A percentile compares a stretch with the other conserved stretches of the same genome.
These are phyloP conservation scores for Zaprionus ornatus DNA, from an alignment of 1,140 invertebrate species.

Conservation along the genomic window DNA sequence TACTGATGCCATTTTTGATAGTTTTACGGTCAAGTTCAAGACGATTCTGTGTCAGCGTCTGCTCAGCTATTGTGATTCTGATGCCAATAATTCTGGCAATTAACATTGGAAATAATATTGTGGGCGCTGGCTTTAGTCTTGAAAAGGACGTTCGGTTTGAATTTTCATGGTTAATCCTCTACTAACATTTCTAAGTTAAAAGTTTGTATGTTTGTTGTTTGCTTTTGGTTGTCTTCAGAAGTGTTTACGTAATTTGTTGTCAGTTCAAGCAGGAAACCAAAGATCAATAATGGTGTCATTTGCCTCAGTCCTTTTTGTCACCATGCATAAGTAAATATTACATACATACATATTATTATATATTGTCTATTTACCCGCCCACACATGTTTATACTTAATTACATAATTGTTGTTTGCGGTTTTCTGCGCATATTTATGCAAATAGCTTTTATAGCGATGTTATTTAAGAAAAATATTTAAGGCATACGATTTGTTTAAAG, in stretches of 20 bases:
- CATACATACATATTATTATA: constrained; percentile 34
- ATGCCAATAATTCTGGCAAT: constrained; percentile 52
- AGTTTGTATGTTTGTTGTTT: constrained; percentile 40
- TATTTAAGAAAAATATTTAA: constrained; percentile 72
- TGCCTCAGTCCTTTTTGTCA: constrained; percentile 9
- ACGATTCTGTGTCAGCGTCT: constrained; percentile 81
- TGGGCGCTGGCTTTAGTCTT: constrained; percentile 13
- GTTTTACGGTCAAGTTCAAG: constrained; percentile 81
- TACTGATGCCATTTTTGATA: constrained; percentile 80
- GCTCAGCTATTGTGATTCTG: constrained; percentile 74
- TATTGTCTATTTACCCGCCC: constrained; percentile 52
- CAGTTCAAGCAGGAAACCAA: constrained; percentile 47
- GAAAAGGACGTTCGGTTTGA: constrained; percentile 40
- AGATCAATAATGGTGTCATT: constrained; percentile 33
- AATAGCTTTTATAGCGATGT: constrained; percentile 77
- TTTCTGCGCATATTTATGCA: constrained; percentile 60
- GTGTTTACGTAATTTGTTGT: constrained; percentile 41
- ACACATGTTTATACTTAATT: constrained; percentile 62
- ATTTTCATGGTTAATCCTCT: constrained; percentile 34
- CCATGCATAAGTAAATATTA: constrained; percentile 25
- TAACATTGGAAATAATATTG: constrained; percentile 44
- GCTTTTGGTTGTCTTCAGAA: constrained; percentile 35
- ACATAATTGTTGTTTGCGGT: constrained; percentile 78
- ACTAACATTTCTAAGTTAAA: constrained; percentile 44
- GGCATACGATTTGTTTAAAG: constrained; percentile 72